Percentiles rank a stretch among this genome's conserved stretches.
phyloP scores from a whole-genome alignment of 2,888 invertebrate genomes.

The Cetonia aurata region DNA sequence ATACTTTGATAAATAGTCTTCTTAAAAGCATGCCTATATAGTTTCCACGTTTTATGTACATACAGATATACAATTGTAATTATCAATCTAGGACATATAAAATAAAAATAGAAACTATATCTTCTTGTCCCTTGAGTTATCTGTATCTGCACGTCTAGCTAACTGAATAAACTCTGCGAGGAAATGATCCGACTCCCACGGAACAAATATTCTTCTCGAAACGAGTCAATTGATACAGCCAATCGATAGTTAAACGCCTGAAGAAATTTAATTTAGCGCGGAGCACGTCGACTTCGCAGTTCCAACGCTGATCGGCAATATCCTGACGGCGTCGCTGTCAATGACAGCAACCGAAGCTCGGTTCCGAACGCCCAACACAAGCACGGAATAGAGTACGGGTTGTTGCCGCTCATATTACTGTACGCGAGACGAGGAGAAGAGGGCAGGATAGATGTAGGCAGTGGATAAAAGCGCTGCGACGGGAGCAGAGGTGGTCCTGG shows the following conservation, averaged over 20 bases:
- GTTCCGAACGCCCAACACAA: slow-evolving; percentile 25
- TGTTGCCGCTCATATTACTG: background rate
- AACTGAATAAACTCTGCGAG: no score
- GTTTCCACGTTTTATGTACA: no score
- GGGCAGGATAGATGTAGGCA: slow-evolving; percentile 42
- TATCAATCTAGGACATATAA: no score
- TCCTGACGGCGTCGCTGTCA: slow-evolving; percentile 53
- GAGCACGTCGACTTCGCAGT: slow-evolving; percentile 54
- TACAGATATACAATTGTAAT: no score
- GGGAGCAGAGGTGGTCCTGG: slow-evolving; percentile 44
- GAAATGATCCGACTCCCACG: slow-evolving; percentile 17
- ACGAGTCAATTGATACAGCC: slow-evolving; percentile 46
- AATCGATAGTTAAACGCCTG: slow-evolving; percentile 51
- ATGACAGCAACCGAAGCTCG: background rate
- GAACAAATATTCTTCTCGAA: slow-evolving; percentile 31
- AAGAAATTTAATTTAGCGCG: slow-evolving; percentile 59
- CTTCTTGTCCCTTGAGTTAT: background rate
- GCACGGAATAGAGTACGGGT: background rate
- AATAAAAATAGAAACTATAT: no score
- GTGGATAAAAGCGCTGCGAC: slow-evolving; percentile 46
- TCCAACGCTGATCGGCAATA: slow-evolving; percentile 60
- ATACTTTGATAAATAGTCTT: no score
- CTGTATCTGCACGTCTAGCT: background rate
- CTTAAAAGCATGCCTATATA: no score
- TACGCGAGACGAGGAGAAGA: slow-evolving; percentile 33